Evolutionary conservation across 2,888 invertebrate species (phyloP).

Genomic region (Eumacrocentrus americanus): DNA sequence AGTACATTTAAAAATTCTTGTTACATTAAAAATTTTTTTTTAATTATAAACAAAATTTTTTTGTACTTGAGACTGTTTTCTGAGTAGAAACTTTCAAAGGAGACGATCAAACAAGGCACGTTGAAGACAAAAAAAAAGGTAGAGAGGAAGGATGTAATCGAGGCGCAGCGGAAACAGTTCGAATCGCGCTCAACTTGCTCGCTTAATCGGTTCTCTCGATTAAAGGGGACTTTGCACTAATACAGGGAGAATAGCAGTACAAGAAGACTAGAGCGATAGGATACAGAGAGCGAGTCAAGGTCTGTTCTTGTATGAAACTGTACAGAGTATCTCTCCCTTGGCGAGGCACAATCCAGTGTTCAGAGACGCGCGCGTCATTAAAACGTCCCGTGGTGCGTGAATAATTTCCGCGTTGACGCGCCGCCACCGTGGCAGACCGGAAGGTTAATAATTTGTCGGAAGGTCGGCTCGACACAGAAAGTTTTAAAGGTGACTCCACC

Average conservation of each 20-base stretch:
- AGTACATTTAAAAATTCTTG: too few species aligned
- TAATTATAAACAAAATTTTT: neutral
- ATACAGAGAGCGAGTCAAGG: too few species aligned
- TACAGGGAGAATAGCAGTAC: too few species aligned
- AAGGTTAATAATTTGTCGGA: constrained; percentile 51
- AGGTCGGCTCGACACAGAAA: neutral
- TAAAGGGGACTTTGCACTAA: constrained; percentile 32
- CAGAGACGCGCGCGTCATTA: constrained; percentile 41
- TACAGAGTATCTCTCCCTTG: neutral
- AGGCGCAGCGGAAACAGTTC: constrained; percentile 24
- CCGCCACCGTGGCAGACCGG: constrained; percentile 34
- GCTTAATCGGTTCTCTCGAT: constrained; percentile 31
- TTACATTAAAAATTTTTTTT: neutral
- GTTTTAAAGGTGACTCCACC: constrained; percentile 38
- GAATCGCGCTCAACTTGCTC: constrained; percentile 27
- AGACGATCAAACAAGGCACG: too few species aligned
- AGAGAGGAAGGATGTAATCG: constrained; percentile 23
- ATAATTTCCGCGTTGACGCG: constrained; percentile 47
- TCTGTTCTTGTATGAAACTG: too few species aligned
- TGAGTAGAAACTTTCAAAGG: too few species aligned
- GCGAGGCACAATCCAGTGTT: neutral
- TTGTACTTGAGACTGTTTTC: neutral
- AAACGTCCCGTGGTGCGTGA: constrained; percentile 47
- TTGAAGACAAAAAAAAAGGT: constrained; percentile 3
- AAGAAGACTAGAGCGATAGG: too few species aligned